Base-by-base conservation (phyloP, 2,888 invertebrate genomes). In the Brachypalpus laphriformis region DNA sequence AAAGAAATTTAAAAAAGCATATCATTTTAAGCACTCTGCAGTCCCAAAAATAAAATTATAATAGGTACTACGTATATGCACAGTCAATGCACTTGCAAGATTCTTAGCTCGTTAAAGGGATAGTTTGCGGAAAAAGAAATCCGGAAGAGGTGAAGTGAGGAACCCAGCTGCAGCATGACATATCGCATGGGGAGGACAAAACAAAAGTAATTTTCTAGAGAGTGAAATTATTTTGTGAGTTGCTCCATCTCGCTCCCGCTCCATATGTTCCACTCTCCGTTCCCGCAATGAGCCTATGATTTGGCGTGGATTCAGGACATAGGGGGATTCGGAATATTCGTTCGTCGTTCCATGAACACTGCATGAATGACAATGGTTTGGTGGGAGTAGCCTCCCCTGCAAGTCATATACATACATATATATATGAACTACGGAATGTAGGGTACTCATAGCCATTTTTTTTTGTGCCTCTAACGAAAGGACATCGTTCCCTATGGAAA, bases 401-500 rank as follows among this genome's bases (percentile, higher is more conserved):
- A 80, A 65, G 65, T 80, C 72, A 71, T 59, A n/a, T n/a, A n/a
- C 72, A 5, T 25, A 25, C 25, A 25, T 25, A 25, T 25, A 25
- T 5, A 34, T 34, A 51, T 54, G 22, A 66, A 51, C 68, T 75
- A 51, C 49, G 45, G 42, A 77, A 78, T 72, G 78, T 74, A 49
- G 83, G 49, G 40, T 56, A 78, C 65, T 74, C 66, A 47, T n/a
- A n/a, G n/a, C n/a, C 65, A 66, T 57, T 42, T 22, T 34, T 37
- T 65, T 40, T n/a, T 57, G 54, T 76, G 66, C 59, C 72, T 51
- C 71, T 70, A 76, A 82, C 65, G 66, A 83, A 83, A 78, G 83
- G 80, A 80, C 83, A 83, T 83, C 80, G 83, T 83, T 83, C 83
- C 80, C 74, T 49, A 80, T 83, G 78, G 80, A 80, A 83, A 83